phyloP scores from a whole-genome alignment of 2,797 vertebrate genomes.

The Leuciscus waleckii region DNA sequence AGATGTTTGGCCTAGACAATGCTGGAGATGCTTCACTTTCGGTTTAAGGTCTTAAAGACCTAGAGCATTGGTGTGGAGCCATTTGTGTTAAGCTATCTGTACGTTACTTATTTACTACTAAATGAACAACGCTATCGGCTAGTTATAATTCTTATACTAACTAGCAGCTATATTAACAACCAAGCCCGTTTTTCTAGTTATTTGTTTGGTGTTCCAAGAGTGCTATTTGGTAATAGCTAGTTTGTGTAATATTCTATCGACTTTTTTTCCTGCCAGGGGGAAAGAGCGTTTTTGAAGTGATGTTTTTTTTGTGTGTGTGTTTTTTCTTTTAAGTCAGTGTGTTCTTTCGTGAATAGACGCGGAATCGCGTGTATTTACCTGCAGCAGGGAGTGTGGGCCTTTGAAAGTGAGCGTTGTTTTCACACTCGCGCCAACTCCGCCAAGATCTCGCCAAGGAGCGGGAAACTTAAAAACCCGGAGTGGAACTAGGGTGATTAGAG shows the following conservation, averaged over 20 bases:
- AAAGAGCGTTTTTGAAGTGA: background rate
- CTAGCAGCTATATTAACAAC: background rate
- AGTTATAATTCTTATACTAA: background rate
- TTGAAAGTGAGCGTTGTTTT: background rate
- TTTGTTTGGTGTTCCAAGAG: background rate
- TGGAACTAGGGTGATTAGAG: background rate
- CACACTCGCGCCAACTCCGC: background rate
- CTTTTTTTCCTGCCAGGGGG: background rate
- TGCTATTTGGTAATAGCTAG: background rate
- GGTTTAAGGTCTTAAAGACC: slow-evolving; percentile 22
- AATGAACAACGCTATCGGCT: background rate
- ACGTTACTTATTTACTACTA: background rate
- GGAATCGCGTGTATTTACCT: slow-evolving; percentile 13
- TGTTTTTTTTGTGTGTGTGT: background rate
- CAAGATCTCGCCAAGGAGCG: no score
- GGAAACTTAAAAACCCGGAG: background rate
- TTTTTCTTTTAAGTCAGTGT: background rate
- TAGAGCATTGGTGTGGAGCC: background rate
- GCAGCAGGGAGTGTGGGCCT: background rate
- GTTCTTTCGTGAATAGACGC: background rate
- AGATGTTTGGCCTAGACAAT: background rate
- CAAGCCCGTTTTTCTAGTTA: background rate
- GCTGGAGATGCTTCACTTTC: slow-evolving; percentile 41
- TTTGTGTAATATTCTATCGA: background rate
- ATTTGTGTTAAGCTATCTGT: background rate